Evolutionary conservation across 2,888 invertebrate genomes (phyloP), one percentile per base, ranked within the genome.

Genomic region (Apodemia mormo): DNA sequence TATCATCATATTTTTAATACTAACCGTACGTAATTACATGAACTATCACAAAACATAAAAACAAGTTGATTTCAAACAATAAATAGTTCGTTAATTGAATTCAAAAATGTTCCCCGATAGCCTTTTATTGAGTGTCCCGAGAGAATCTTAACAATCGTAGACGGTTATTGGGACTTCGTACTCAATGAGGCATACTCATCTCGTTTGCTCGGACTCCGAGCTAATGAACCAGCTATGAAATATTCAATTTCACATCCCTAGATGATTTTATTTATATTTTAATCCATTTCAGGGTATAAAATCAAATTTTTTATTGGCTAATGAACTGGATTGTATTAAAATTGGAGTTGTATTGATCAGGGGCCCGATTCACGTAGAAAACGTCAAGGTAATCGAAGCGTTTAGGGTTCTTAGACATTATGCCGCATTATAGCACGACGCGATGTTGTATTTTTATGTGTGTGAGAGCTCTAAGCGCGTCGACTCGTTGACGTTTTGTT

Each of bases 121-220:
- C 52, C 70, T 71, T 73, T 72, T 67, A 70, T 67, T 71, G 68
- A 66, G 65, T 12, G 45, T 73, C 76, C 66, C 71, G 67, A 43
- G 71, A 65, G 76, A 72, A 68, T 71, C 71, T 71, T 73, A 72
- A 74, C 76, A 74, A 75, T 76, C 75, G 76, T 72, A 68, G 70
- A 70, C 71, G 68, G 72, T 73, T 77, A 75, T 73, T 75, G 74
- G 73, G 73, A 73, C 71, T 71, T 71, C 69, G 71, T 69, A 69
- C 72, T 65, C 77, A 78, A 77, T 77, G 77, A 76, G 75, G 76
- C 72, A 74, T 68, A 73, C 69, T 76, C 74, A 75, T 76, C 76
- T 76, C 76, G 74, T 77, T 77, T 74, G 72, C 73, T 68, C 73
- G 72, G 72, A 69, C 70, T 72, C 67, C 67, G 72, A 71, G 73